A percentile compares a stretch with the other conserved stretches of the same genome.
phyloP scores from a whole-genome alignment of 2,113 vertebrate genomes.

The Sapayoa aenigma region DNA sequence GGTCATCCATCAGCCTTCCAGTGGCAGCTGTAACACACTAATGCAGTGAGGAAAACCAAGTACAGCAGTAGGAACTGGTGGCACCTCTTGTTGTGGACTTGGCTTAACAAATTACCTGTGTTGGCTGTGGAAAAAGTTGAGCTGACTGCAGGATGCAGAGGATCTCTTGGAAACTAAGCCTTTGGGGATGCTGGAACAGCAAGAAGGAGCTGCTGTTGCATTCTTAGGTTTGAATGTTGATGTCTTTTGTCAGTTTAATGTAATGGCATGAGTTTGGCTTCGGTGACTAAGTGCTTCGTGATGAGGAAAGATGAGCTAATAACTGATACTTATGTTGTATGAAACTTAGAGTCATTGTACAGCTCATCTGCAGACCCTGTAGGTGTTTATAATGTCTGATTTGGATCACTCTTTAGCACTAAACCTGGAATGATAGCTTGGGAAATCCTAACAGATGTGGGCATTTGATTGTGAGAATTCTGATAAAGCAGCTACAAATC shows the following conservation, averaged over 20 bases:
- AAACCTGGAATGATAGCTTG: neutral
- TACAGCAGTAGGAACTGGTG: neutral
- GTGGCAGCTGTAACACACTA: neutral
- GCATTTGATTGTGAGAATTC: neutral
- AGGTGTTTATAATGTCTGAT: neutral
- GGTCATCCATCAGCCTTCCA: neutral
- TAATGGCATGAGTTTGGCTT: neutral
- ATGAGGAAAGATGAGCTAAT: neutral
- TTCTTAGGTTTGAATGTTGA: neutral
- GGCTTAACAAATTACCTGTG: neutral
- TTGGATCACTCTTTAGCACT: neutral
- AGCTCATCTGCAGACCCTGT: neutral
- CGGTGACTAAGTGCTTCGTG: neutral
- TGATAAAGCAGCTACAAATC: neutral
- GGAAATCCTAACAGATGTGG: neutral
- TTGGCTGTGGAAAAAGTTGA: neutral
- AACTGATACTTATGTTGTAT: neutral
- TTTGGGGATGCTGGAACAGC: neutral
- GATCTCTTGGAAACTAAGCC: neutral
- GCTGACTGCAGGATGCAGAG: neutral
- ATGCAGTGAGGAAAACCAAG: neutral
- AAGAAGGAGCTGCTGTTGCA: neutral
- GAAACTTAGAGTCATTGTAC: accelerated
- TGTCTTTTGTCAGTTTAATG: neutral
- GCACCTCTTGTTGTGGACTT: neutral